Conservation (phyloP, 2,888 invertebrate species). For the Electrophaes corylata region DNA sequence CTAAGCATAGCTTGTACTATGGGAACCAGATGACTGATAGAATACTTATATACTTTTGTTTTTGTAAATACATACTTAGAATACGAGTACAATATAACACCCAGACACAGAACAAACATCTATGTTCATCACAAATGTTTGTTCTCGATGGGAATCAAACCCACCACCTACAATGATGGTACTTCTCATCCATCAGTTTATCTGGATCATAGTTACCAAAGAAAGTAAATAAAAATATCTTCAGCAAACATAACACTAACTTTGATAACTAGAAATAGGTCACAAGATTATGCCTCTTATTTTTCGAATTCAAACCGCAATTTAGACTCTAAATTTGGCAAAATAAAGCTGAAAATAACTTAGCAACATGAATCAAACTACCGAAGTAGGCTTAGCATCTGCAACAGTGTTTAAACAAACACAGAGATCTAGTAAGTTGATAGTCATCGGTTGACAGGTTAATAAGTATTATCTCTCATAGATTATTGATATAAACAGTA, state of each 20-base stretch:
- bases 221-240: constrained; percentile 11
- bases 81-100: too few species aligned
- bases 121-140: too few species aligned
- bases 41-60: too few species aligned
- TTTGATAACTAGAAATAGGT: constrained; percentile 20
- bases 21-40: too few species aligned
- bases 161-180: background rate
- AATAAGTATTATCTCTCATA: constrained; percentile 53
- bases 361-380: constrained; percentile 8
- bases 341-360: constrained; percentile 12
- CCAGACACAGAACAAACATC: too few species aligned
- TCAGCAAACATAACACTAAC: constrained; percentile 2
- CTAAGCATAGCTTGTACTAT: too few species aligned
- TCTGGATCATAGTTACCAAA: background rate
- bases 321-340: background rate
- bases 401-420: constrained; percentile 29
- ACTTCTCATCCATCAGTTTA: background rate
- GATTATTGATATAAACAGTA: constrained; percentile 43
- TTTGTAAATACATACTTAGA: too few species aligned
- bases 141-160: too few species aligned
- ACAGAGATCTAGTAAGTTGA: constrained; percentile 39
- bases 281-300: constrained; percentile 14
- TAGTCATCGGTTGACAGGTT: constrained; percentile 56
- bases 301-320: background rate
- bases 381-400: constrained; percentile 31